phyloP scores from a whole-genome alignment of 1,140 invertebrate species.

The Euwallacea fornicatus region DNA sequence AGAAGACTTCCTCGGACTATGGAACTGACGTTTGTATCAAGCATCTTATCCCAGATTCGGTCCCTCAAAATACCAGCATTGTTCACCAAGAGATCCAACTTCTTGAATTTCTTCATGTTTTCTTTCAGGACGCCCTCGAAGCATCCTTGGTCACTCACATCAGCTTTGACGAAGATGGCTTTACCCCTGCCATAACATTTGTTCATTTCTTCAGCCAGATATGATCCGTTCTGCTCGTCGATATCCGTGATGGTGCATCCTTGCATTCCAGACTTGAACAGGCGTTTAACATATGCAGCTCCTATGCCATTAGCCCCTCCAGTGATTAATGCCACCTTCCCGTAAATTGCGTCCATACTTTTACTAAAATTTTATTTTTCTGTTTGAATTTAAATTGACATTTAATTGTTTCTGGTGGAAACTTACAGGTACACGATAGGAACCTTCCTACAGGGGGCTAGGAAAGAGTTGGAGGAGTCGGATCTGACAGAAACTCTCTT shows the following conservation, averaged over 20 bases:
- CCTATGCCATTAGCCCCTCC: constrained; percentile 29
- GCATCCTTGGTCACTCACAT: constrained; percentile 22
- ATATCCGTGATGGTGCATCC: constrained; percentile 23
- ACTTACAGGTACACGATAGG: constrained; percentile 56
- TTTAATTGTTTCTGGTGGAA: not conserved
- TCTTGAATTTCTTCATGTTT: constrained; percentile 33
- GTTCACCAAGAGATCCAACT: constrained; percentile 57
- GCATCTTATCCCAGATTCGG: constrained; percentile 53
- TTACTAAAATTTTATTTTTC: not conserved
- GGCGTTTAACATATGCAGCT: constrained; percentile 19
- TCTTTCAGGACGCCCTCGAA: constrained; percentile 35
- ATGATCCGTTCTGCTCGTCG: constrained; percentile 17
- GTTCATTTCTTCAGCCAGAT: constrained; percentile 33
- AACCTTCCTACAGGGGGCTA: constrained; percentile 59
- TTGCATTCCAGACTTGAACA: constrained; percentile 26
- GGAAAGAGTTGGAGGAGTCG: constrained; percentile 58
- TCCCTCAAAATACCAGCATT: constrained; percentile 57
- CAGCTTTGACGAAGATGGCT: constrained; percentile 32
- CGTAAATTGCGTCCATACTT: constrained; percentile 23
- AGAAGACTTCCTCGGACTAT: constrained; percentile 51
- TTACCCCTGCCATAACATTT: constrained; percentile 34
- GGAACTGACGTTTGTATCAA: constrained; percentile 55
- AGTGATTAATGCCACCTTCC: constrained; percentile 28
- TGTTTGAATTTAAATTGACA: not conserved
- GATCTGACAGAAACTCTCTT: constrained; percentile 64